Evolutionary conservation across 2,113 vertebrate species (phyloP).

Genomic region (Perca schrenkii): DNA sequence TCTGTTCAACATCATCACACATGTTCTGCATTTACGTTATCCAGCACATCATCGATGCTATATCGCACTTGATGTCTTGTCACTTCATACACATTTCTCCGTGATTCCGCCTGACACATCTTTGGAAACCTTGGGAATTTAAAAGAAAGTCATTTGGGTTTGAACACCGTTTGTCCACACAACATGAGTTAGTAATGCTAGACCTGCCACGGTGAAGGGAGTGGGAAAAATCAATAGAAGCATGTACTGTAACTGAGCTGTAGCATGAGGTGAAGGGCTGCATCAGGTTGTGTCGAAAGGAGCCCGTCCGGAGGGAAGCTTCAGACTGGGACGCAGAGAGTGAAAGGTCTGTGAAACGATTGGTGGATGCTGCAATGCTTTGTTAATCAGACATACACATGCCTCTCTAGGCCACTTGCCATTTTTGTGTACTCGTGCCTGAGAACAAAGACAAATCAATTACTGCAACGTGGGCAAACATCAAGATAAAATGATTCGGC

Average conservation of each 20-base stretch:
- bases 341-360: neutral
- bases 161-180: neutral
- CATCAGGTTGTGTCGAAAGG: constrained; percentile 28
- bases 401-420: constrained; percentile 45
- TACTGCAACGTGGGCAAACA: constrained; percentile 59
- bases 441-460: constrained; percentile 74
- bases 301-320: constrained; percentile 11
- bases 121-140: neutral
- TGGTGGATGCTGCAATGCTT: constrained; percentile 8
- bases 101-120: neutral
- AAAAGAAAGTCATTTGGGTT: neutral
- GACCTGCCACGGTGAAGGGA: neutral
- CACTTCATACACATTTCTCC: neutral
- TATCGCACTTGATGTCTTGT: neutral
- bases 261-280: constrained; percentile 17
- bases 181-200: neutral
- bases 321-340: neutral
- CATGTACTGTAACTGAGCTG: constrained; percentile 8
- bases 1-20: neutral
- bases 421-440: constrained; percentile 25
- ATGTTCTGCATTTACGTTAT: neutral
- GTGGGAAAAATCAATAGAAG: constrained; percentile 12
- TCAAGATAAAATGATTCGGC: constrained; percentile 62
- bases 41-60: neutral
- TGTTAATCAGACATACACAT: constrained; percentile 48